Base-by-base conservation (phyloP, 2,888 invertebrate genomes). In the Acrobasis repandana region DNA sequence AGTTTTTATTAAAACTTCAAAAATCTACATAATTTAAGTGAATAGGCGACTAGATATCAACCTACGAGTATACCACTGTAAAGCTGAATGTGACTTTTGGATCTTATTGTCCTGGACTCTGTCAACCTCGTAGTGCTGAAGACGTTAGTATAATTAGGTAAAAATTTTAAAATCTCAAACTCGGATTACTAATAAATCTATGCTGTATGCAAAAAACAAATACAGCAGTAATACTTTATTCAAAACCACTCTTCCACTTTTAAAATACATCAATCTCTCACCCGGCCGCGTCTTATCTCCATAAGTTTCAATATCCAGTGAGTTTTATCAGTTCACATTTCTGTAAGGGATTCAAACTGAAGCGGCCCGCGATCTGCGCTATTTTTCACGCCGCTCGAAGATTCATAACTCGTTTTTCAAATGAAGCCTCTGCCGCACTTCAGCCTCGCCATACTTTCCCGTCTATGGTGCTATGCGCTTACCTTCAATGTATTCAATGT, bases 321-420 rank as follows among this genome's bases (percentile, higher is more conserved):
- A 67, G 67, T 71, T 73, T 69, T 64, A 67, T 66, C 65, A 65
- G 71, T 71, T 67, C 67, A 64, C 69, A 70, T 72, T 71, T 65
- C 65, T 64, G 67, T 62, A 61, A 62, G 61, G 67, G 65, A 69
- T 71, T 64, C 69, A 66, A 74, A 75, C 72, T 79, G 75, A 80
- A 77, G 79, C 79, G 73, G 63, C 69, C 70, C 71, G 67, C 72
- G 75, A 73, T 73, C 71, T 65, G 60, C 64, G 69, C 74, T 73
- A 83, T 88, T 84, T 85, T 83, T 87, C 85, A 85, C 77, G 70
- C 70, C 74, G 72, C 83, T 82, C 73, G 69, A 72, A 78, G 82
- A 86, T 87, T 87, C 83, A 87, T 86, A 87, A 85, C 81, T 80
- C 80, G 79, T 77, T 46, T 43, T 9, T 54, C 38, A 54, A 47